Percentiles rank a stretch among this genome's conserved stretches.
Evolutionary conservation across 2,113 vertebrate genomes (phyloP).

Genomic region (Lophochroa leadbeateri): DNA sequence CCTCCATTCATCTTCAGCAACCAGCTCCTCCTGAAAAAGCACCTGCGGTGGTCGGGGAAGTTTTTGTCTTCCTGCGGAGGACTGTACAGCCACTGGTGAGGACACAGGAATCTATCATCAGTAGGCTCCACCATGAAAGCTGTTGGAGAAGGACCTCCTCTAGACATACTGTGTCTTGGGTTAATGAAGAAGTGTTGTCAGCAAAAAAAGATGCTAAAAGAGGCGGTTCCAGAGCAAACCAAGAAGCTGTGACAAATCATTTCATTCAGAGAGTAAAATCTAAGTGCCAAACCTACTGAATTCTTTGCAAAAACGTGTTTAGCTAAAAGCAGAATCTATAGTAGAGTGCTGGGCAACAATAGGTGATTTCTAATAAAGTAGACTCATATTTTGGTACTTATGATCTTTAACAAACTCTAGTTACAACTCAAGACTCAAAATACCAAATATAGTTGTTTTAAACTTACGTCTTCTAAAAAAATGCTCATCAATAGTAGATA

Average conservation of each 20-base stretch:
- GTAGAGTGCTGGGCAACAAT: neutral
- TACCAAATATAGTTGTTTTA: neutral
- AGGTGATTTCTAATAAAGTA: neutral
- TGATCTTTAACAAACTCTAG: neutral
- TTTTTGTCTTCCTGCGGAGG: fast-evolving
- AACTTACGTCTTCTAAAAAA: neutral
- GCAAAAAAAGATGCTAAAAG: neutral
- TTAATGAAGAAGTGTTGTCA: neutral
- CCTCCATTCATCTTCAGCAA: neutral
- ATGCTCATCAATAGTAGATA: neutral
- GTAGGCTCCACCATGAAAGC: neutral
- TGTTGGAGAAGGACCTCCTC: neutral
- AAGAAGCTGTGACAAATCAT: neutral
- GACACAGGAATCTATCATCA: neutral
- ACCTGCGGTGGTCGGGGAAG: too few relatives aligned
- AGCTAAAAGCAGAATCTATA: neutral
- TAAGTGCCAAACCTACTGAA: neutral
- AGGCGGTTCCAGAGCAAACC: neutral
- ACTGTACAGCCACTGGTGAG: fast-evolving
- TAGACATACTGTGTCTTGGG: neutral
- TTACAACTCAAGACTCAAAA: neutral
- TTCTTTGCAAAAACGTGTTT: neutral
- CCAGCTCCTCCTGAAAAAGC: neutral
- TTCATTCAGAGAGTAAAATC: neutral
- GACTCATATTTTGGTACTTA: neutral